Percentiles rank a stretch among this genome's conserved stretches.
These are phyloP conservation scores for Drosophila novamexicana DNA, from an alignment of 1,140 invertebrate species.

Conservation along the genomic window DNA sequence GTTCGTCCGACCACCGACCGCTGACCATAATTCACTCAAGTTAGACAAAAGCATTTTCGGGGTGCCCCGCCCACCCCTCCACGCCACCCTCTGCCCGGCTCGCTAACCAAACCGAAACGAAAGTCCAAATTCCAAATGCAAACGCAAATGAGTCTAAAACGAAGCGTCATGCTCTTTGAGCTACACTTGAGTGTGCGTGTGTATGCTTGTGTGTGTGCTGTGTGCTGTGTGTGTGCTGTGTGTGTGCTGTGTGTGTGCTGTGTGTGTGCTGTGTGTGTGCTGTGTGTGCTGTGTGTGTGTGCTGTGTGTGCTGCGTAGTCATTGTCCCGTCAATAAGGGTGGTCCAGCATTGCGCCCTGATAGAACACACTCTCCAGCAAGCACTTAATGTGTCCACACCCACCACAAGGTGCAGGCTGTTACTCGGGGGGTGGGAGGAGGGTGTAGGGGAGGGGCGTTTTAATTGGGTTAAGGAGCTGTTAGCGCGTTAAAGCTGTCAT, in stretches of 20 bases:
- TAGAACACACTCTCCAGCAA: conserved; percentile 26
- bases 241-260: conserved; percentile 3
- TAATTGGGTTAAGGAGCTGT: conserved; percentile 81
- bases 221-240: conserved; percentile 11
- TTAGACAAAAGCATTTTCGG: conserved; percentile 81
- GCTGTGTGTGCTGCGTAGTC: conserved; percentile 30
- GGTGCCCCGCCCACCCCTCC: background rate
- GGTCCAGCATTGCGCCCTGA: conserved; percentile 48
- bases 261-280: conserved; percentile 34
- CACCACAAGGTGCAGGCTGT: conserved; percentile 41
- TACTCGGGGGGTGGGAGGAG: background rate
- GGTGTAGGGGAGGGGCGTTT: conserved; percentile 32
- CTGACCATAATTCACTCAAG: conserved; percentile 82
- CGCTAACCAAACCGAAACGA: conserved; percentile 33
- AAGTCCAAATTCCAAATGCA: conserved; percentile 72
- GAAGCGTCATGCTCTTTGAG: conserved; percentile 76
- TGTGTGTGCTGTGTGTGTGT: conserved; percentile 6
- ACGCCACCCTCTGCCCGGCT: conserved; percentile 7
- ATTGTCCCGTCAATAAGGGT: conserved; percentile 62
- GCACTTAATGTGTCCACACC: conserved; percentile 66
- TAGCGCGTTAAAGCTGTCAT: conserved; percentile 72
- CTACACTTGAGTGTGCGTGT: conserved; percentile 25
- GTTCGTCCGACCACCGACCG: conserved; percentile 51
- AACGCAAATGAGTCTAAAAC: conserved; percentile 80
- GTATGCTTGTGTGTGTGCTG: conserved; percentile 26